Percentiles rank a stretch among this genome's conserved stretches.
These are phyloP conservation scores for Callaeas wilsoni DNA, from an alignment of 2,113 vertebrate species.

Conservation along the genomic window DNA sequence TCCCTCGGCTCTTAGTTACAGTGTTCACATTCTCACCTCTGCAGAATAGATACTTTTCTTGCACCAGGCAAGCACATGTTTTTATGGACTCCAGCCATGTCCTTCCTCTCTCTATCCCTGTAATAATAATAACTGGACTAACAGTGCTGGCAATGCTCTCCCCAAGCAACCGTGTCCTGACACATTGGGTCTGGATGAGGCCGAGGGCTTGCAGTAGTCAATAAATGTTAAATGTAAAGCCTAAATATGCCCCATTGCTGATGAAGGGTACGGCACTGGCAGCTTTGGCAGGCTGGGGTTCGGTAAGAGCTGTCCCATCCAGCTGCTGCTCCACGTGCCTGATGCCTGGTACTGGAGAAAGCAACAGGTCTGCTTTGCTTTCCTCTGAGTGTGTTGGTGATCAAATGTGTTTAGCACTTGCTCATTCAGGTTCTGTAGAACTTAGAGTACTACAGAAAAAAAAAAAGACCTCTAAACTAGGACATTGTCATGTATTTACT, in stretches of 20 bases:
- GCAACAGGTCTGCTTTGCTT: background rate
- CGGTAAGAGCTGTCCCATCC: background rate
- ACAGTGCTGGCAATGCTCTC: background rate
- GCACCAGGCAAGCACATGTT: background rate
- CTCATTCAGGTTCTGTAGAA: background rate
- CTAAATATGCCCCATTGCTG: background rate
- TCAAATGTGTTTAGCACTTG: background rate
- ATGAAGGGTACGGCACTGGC: rapidly evolving
- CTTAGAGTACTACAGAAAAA: background rate
- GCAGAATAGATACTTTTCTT: background rate
- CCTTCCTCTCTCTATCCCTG: background rate
- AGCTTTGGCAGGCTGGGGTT: background rate
- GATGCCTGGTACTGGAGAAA: background rate
- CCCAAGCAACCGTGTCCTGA: rapidly evolving
- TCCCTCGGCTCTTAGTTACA: background rate
- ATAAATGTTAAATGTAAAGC: background rate
- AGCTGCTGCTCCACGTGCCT: rapidly evolving
- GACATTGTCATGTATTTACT: background rate
- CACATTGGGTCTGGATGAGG: background rate
- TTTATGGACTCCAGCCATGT: background rate
- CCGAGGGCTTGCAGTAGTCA: background rate
- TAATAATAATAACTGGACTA: background rate
- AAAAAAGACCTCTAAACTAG: background rate
- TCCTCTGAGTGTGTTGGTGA: rapidly evolving
- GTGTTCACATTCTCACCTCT: background rate